Evolutionary conservation across 2,113 vertebrate species (phyloP), one percentile per base, ranked within the genome.

Genomic region (Saimiri boliviensis): DNA sequence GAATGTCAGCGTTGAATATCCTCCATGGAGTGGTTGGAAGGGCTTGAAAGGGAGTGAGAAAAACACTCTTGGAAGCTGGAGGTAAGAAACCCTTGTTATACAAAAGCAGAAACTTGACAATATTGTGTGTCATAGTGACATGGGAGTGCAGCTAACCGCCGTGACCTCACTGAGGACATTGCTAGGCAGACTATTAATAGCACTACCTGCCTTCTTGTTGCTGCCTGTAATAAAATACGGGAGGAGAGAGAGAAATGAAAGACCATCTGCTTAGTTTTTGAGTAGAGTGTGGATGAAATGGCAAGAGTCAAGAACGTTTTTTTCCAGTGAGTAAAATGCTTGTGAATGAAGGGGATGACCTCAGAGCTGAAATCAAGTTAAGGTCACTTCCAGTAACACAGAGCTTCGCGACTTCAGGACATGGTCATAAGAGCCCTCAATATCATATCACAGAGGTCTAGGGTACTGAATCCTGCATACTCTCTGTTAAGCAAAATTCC

Each of bases 61-160:
- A n/a, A 16, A 6, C 0, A 2, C 10, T n/a, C 1, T 3, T 32
- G 14, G 42, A n/a, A 25, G 19, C 27, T 42, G 47, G 76, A 52
- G 14, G 3, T 23, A 35, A 82, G 77, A 52, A 83, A 21, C 12
- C 14, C n/a, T 63, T 4, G 25, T 3, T 30, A 8, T 9, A 1
- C 12, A 12, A 37, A 0, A 58, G n/a, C 30, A 21, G 37, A 7
- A 25, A 68, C 83, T 20, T 16, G 14, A 73, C 20, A 4, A 13
- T 27, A 20, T 13, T 0, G 4, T 25, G 8, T 27, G n/a, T 60
- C 20, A 1, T 6, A 19, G n/a, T 42, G 8, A 77, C 30, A 11
- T n/a, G 16, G 16, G 42, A 27, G 17, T 1, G 2, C 0, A 7
- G 45, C n/a, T 8, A 1, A 20, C 20, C 19, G 7, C 2, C 2